These are phyloP conservation scores for Brachionus calyciflorus DNA, from an alignment of 1,140 invertebrate species.

Conservation along the genomic window DNA sequence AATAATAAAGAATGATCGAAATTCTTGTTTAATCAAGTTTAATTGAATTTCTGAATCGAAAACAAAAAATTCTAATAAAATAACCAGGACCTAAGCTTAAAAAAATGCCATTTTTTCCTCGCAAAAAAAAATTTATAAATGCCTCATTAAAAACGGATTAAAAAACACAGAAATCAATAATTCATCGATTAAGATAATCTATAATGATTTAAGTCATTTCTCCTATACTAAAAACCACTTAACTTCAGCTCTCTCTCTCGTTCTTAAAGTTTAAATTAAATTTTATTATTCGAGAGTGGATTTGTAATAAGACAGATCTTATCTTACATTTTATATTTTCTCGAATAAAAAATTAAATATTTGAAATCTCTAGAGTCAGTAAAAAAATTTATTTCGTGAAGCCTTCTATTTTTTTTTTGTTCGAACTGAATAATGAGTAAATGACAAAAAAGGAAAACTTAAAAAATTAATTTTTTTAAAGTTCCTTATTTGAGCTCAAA, in stretches of 20 bases:
- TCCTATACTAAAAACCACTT: slow-evolving; percentile 10
- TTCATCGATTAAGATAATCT: slow-evolving; percentile 34
- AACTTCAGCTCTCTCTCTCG: too few relatives aligned
- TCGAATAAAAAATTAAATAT: neutral
- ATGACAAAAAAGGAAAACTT: neutral
- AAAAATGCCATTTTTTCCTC: too few relatives aligned
- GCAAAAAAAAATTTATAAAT: too few relatives aligned
- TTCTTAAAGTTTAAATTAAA: neutral
- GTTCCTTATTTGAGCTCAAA: slow-evolving; percentile 18
- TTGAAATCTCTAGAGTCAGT: neutral
- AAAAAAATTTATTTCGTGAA: neutral
- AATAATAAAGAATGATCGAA: too few relatives aligned
- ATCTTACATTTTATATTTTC: neutral
- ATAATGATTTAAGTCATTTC: slow-evolving; percentile 19
- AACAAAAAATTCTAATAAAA: neutral
- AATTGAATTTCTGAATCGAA: slow-evolving; percentile 27
- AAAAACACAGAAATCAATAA: neutral
- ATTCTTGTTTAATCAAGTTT: slow-evolving; percentile 25
- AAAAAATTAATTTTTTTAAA: neutral
- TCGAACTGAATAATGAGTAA: neutral
- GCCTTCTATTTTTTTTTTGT: neutral
- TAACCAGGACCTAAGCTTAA: too few relatives aligned
- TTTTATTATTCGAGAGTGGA: neutral
- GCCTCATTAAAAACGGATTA: slow-evolving; percentile 30
- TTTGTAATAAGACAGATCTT: slow-evolving; percentile 17